Conservation (phyloP, 1,140 invertebrate species). For the Doryteuthis pealeii region DNA sequence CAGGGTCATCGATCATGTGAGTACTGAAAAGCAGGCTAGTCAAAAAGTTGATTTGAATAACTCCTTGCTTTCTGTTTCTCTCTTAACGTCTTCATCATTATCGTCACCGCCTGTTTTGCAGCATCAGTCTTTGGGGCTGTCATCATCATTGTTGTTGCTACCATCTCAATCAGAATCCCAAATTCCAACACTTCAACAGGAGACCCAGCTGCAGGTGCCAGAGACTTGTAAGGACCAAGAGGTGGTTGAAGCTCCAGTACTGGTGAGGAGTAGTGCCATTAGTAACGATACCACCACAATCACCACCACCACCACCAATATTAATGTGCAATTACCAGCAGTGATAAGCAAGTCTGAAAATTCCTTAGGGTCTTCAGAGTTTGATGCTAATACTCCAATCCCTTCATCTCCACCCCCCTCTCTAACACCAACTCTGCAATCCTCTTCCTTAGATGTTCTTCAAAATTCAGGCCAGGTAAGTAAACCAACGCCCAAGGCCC, state of each 20-base stretch:
- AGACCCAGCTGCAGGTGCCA: neutral
- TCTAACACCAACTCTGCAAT: constrained; percentile 17
- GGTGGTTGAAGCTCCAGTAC: neutral
- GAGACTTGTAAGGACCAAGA: neutral
- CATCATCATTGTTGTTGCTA: neutral
- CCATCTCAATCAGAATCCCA: neutral
- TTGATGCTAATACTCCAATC: neutral
- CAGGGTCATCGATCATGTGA: too few species aligned
- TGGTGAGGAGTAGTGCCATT: neutral
- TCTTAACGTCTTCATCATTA: too few species aligned
- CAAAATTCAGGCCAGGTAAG: constrained; percentile 17
- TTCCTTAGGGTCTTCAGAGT: too few species aligned
- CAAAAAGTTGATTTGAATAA: too few species aligned
- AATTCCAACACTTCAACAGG: neutral
- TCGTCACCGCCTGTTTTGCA: too few species aligned
- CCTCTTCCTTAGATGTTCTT: constrained; percentile 15
- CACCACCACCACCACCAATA: neutral
- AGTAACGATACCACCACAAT: neutral
- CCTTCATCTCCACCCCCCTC: constrained; percentile 13
- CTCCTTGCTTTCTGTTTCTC: too few species aligned
- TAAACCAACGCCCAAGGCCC: constrained; percentile 30
- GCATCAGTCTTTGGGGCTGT: neutral
- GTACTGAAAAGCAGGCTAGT: too few species aligned
- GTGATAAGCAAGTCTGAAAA: too few species aligned
- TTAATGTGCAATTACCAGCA: neutral